Conservation (phyloP, 2,797 vertebrate species). For the Dendrocincla fuliginosa region DNA sequence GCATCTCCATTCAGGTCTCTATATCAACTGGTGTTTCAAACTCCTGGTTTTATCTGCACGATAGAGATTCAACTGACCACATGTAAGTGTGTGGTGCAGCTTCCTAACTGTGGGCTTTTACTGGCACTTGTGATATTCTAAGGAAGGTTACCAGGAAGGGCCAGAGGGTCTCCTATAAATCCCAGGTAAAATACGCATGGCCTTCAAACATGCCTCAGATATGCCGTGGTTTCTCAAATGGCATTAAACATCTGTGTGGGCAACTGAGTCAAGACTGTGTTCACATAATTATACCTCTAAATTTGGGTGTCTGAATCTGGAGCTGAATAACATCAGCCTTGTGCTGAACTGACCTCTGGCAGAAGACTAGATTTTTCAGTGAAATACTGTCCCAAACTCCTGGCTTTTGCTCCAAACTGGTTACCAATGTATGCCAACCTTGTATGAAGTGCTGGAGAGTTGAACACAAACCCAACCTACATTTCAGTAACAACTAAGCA, state of each 20-base stretch:
- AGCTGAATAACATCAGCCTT: neutral
- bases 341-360: neutral
- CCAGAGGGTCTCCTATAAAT: neutral
- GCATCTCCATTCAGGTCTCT: neutral
- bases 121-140: rapidly evolving
- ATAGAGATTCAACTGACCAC: neutral
- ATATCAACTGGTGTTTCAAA: neutral
- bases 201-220: neutral
- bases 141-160: neutral
- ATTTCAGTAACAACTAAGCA: conserved; percentile 6
- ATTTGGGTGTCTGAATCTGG: neutral
- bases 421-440: neutral
- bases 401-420: neutral
- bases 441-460: neutral
- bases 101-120: neutral
- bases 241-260: neutral
- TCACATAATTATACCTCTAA: neutral
- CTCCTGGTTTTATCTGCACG: rapidly evolving
- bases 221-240: neutral
- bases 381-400: neutral
- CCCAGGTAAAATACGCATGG: neutral
- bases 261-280: neutral
- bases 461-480: neutral
- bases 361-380: neutral
- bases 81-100: neutral